Evolutionary conservation across 2,888 invertebrate species (phyloP).

Genomic region (Adineta ricciae): DNA sequence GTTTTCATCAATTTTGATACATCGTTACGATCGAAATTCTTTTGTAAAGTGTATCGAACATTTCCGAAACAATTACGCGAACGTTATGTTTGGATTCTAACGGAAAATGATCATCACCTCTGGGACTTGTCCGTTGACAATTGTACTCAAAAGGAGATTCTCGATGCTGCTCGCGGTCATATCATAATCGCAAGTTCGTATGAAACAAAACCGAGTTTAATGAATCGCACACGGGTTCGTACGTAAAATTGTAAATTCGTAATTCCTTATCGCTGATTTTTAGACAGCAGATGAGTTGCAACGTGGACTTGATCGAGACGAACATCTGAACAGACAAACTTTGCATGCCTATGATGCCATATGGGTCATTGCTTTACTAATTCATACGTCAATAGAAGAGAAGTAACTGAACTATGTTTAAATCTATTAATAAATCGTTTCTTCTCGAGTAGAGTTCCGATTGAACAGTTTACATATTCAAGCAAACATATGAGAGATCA

Average conservation of each 20-base stretch:
- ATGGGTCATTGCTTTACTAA: neutral
- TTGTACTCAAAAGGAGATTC: neutral
- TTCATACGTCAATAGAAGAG: neutral
- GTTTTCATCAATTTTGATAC: constrained; percentile 16
- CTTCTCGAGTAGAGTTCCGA: neutral
- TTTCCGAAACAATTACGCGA: neutral
- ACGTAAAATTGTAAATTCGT: neutral
- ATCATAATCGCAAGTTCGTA: neutral
- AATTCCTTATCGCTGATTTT: neutral
- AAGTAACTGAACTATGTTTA: neutral
- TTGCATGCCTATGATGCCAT: neutral
- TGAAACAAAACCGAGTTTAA: neutral
- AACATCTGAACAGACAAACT: neutral
- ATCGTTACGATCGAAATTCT: neutral
- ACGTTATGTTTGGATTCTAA: constrained; percentile 18
- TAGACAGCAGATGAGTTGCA: neutral
- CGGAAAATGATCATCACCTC: neutral
- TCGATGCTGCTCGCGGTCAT: constrained; percentile 1
- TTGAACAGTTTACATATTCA: neutral
- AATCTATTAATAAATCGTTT: neutral
- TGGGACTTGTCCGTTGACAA: neutral
- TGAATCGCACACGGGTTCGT: neutral
- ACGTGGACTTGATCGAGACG: neutral
- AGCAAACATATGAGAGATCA: neutral
- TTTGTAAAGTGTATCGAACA: constrained; percentile 20